Base-by-base conservation (phyloP, 2,113 vertebrate species). In the Kryptolebias marmoratus region DNA sequence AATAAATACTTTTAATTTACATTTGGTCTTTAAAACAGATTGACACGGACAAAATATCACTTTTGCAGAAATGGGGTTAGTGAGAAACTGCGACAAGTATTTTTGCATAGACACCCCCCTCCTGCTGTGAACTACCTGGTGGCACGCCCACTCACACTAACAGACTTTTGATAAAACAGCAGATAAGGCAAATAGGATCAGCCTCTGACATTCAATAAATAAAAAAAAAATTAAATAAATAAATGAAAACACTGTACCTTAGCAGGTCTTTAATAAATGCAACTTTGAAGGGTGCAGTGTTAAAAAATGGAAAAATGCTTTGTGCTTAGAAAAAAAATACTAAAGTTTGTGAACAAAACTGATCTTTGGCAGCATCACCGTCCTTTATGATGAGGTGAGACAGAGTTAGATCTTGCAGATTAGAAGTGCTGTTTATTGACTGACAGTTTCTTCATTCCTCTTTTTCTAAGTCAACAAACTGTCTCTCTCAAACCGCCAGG, bases 401-500 rank as follows among this genome's bases (percentile, higher is more conserved):
- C 16, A 68, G 57, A 15, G 2, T 42, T n/a, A 42, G 39, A 56
- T 65, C 36, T 28, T 52, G 69, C 39, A 59, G 15, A 57, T 3
- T 50, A 65, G 62, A 64, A 59, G 28, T 63, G 69, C 64, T 27
- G 68, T 39, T 71, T 57, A 64, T 60, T 63, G 39, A 42, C 39
- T 42, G 39, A 42, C 39, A 42, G 39, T 10, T 42, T 42, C 39
- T 42, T 42, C 39, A 42, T 9, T 42, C 32, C 32, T 36, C 39
- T 9, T 42, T 42, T 42, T 8, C 39, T 8, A 9, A 42, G 39
- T 42, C 39, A 42, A 42, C 39, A 42, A 42, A 42, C 5, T 80
- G 84, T 72, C 58, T 75, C 62, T 67, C 60, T 73, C 84, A 86
- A 79, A 90, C 82, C 80, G 91, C 91, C 92, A 93, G 91, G 92